Evolutionary conservation across 2,113 vertebrate genomes (phyloP).

Genomic region (Gila orcuttii): DNA sequence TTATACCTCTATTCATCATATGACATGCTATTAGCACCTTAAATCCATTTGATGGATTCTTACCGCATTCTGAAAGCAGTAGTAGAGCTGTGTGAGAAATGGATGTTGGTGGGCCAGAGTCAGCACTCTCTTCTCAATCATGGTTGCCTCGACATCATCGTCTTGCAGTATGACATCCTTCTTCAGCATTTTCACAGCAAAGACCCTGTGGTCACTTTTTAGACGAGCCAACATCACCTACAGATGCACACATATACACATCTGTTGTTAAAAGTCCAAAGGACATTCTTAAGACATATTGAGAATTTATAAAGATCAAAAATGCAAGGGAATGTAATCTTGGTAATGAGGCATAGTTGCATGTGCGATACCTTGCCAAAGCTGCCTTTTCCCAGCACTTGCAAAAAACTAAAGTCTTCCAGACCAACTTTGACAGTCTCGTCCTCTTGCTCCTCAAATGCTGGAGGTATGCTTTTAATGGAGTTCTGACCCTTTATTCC

Average conservation of each 20-base stretch:
- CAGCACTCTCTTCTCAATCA: conserved; percentile 96
- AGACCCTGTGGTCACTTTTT: conserved; percentile 83
- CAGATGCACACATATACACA: background rate
- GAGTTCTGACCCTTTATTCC: conserved; percentile 48
- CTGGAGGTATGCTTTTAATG: conserved; percentile 61
- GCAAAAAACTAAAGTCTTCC: conserved; percentile 89
- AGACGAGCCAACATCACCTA: conserved; percentile 95
- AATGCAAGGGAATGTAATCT: background rate
- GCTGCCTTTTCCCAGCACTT: conserved; percentile 95
- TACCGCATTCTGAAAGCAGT: conserved; percentile 94
- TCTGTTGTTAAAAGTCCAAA: background rate
- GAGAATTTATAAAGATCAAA: too few relatives aligned
- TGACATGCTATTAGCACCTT: background rate
- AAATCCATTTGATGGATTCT: conserved; percentile 61
- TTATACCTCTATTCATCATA: background rate
- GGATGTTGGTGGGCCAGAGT: conserved; percentile 88
- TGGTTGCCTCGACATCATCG: conserved; percentile 97
- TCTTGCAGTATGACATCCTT: conserved; percentile 98
- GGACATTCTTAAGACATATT: background rate
- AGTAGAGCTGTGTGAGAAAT: conserved; percentile 95
- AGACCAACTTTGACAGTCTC: conserved; percentile 75
- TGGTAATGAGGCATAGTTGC: background rate
- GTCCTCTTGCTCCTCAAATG: background rate
- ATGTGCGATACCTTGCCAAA: conserved; percentile 86
- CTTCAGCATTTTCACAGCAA: conserved; percentile 95